These are phyloP conservation scores for Conger conger DNA, from an alignment of 2,113 vertebrate genomes.

Conservation along the genomic window DNA sequence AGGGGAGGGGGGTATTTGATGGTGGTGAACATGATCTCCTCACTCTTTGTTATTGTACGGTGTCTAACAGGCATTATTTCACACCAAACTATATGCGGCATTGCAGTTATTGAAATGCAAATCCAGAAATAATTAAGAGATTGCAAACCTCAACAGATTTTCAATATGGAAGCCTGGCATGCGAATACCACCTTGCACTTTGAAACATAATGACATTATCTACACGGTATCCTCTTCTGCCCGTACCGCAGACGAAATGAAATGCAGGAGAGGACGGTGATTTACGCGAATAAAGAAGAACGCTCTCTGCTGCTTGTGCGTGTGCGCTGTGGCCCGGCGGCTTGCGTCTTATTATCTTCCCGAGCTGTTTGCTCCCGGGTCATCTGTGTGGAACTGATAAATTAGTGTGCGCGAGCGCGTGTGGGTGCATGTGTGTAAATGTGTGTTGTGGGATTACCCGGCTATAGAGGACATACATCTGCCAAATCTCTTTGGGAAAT, in stretches of 20 bases:
- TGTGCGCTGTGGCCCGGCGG: neutral
- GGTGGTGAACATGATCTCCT: neutral
- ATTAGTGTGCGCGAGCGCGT: neutral
- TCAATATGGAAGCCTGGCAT: neutral
- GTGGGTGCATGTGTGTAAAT: neutral
- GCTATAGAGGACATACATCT: neutral
- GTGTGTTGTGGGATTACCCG: neutral
- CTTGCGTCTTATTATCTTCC: neutral
- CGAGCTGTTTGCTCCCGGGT: neutral
- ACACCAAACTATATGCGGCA: conserved; percentile 6
- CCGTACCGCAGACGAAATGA: neutral
- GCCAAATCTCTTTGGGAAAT: neutral
- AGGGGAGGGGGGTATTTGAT: neutral
- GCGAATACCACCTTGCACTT: neutral
- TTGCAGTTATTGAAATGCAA: conserved; percentile 25
- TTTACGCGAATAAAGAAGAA: conserved; percentile 28
- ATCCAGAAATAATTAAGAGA: conserved; percentile 27
- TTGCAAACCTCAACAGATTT: conserved; percentile 24
- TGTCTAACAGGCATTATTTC: conserved; percentile 20
- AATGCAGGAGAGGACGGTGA: neutral
- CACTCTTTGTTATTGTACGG: conserved; percentile 7
- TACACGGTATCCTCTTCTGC: neutral
- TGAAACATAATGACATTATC: conserved; percentile 8
- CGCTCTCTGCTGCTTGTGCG: neutral
- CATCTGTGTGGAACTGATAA: conserved; percentile 7